phyloP scores from a whole-genome alignment of 2,797 vertebrate species.

The Australoheros facetus region DNA sequence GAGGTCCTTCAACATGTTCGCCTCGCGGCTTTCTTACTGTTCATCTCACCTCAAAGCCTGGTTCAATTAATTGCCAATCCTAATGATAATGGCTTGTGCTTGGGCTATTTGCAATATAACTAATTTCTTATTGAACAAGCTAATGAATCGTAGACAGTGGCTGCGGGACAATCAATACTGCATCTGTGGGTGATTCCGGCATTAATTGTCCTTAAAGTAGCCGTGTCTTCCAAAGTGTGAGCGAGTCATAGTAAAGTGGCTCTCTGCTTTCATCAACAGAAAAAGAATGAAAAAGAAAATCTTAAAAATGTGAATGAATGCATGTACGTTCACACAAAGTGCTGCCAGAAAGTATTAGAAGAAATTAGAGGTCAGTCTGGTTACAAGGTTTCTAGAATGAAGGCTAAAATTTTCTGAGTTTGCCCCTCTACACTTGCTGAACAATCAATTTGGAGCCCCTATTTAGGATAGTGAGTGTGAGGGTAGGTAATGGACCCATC shows the following conservation, averaged over 20 bases:
- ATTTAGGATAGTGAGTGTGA: background rate
- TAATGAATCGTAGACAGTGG: conserved; percentile 67
- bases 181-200: conserved; percentile 42
- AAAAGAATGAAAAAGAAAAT: background rate
- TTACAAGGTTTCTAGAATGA: background rate
- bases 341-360: background rate
- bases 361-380: background rate
- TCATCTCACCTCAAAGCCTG: conserved; percentile 52
- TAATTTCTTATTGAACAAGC: conserved; percentile 68
- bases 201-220: conserved; percentile 58
- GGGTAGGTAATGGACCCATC: background rate
- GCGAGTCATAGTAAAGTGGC: conserved; percentile 1
- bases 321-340: background rate
- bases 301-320: background rate
- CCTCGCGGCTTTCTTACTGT: conserved; percentile 29
- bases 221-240: conserved; percentile 12
- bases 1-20: conserved; percentile 21
- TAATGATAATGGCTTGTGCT: conserved; percentile 66
- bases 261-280: conserved; percentile 1
- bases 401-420: background rate
- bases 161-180: conserved; percentile 63
- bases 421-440: background rate
- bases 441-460: background rate
- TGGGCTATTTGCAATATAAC: conserved; percentile 58
- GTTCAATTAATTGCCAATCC: conserved; percentile 65